Base-by-base conservation (phyloP, 2,888 invertebrate species). In the Vandiemenella viatica region DNA sequence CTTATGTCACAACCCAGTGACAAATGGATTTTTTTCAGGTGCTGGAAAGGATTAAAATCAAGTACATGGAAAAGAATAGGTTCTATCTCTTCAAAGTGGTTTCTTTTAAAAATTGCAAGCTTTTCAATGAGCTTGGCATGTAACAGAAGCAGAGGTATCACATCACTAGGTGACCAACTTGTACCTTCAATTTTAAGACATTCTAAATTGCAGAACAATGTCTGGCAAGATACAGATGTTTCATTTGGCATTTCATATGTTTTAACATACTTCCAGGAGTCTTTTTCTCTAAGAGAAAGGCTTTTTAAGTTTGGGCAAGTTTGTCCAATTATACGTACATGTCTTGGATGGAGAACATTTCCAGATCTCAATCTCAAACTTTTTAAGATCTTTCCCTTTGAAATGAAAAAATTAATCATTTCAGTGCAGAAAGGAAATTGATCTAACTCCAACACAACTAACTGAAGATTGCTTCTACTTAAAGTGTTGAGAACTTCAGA, bases 321-420 rank as follows among this genome's bases (percentile, higher is more conserved):
- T 13, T 48, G 47, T 38, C 55, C 57, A 45, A 56, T 56, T 3
- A 49, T 23, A 17, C 50, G 45, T 8, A 56, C 37, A 17, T 51
- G 41, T 8, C 37, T 42, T 15, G 52, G 43, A 26, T 23, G 42
- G 16, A 53, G 20, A 4, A 42, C 16, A 18, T 45, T 50, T 22
- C 43, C 41, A 8, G 50, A 48, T 7, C 53, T 44, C n/a, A 55
- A 37, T 4, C 49, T 23, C 6, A 55, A 49, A 48, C 49, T 53
- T 2, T 46, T 42, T 8, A 55, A 22, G 37, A 41, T 45, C 7
- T 16, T 20, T 5, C 56, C 56, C 45, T 56, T 56, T 1, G 26
- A 40, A 41, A 38, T 37, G 8, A 56, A 41, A 4, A 55, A 46
- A 19, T 38, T 26, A 16, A 42, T 32, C 43, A 56, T 43, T 32